Percentiles rank a stretch among this genome's conserved stretches.
Evolutionary conservation across 2,888 invertebrate genomes (phyloP).

Genomic region (Bimastos eiseni): DNA sequence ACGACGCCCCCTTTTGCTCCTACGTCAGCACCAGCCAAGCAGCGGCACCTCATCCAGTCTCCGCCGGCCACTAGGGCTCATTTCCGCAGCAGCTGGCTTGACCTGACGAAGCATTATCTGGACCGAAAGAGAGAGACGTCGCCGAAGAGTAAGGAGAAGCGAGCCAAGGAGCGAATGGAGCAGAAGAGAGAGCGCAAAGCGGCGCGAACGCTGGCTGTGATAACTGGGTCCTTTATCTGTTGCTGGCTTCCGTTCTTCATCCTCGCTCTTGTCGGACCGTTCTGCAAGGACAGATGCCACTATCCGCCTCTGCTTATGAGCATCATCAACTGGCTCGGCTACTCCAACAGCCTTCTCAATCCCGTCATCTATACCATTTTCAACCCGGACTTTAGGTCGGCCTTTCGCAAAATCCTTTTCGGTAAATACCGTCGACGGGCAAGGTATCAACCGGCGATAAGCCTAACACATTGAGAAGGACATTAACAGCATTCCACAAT

Average conservation of each 20-base stretch:
- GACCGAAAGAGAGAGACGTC: constrained; percentile 21
- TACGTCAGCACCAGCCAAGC: background rate
- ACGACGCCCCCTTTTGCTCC: background rate
- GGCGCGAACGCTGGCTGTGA: constrained; percentile 64
- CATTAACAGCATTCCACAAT: background rate
- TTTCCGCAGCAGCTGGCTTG: constrained; percentile 21
- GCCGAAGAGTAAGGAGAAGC: constrained; percentile 31
- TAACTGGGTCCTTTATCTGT: constrained; percentile 89
- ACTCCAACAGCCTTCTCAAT: constrained; percentile 87
- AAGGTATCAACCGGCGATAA: background rate
- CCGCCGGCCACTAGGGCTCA: background rate
- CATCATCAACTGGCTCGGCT: constrained; percentile 79
- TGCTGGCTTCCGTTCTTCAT: constrained; percentile 95
- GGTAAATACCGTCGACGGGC: constrained; percentile 35
- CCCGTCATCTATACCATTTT: constrained; percentile 93
- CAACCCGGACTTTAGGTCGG: constrained; percentile 86
- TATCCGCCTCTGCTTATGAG: constrained; percentile 60
- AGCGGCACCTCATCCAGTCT: background rate
- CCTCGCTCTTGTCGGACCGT: constrained; percentile 80
- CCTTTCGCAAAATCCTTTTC: constrained; percentile 79
- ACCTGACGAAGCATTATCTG: constrained; percentile 25
- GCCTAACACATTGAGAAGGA: background rate
- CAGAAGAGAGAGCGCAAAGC: constrained; percentile 62
- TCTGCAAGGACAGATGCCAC: constrained; percentile 69
- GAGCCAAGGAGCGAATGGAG: constrained; percentile 57